phyloP scores from a whole-genome alignment of 2,888 invertebrate genomes.

The Eilema griseolum region DNA sequence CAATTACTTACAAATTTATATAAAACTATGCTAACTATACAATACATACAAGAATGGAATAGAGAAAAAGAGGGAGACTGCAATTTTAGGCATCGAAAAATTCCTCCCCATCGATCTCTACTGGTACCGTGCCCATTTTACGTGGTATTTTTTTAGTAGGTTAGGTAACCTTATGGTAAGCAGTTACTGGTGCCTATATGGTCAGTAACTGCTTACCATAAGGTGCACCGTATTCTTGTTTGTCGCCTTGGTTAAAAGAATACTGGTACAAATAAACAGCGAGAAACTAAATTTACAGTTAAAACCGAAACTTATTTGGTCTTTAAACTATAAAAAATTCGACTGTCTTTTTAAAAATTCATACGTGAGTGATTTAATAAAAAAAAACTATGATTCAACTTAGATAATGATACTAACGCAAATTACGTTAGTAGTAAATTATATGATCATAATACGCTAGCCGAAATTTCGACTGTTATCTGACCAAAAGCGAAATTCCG shows the following conservation, averaged over 20 bases:
- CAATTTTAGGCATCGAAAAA: no score
- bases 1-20: no score
- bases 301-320: background rate
- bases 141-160: no score
- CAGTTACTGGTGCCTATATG: no score
- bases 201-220: background rate
- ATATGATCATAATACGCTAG: background rate
- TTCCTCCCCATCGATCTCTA: no score
- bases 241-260: background rate
- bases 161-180: no score
- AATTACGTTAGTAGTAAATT: background rate
- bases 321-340: background rate
- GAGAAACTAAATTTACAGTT: background rate
- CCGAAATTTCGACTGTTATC: background rate
- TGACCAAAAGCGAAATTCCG: background rate
- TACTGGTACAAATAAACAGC: background rate
- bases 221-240: background rate
- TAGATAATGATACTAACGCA: background rate
- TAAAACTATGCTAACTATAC: no score
- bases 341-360: background rate
- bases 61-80: no score
- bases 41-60: no score
- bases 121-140: no score
- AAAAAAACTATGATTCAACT: slow-evolving; percentile 2
- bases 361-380: background rate